Evolutionary conservation across 2,113 vertebrate genomes (phyloP), one percentile per base, ranked within the genome.

Genomic region (Aphyosemion australe): DNA sequence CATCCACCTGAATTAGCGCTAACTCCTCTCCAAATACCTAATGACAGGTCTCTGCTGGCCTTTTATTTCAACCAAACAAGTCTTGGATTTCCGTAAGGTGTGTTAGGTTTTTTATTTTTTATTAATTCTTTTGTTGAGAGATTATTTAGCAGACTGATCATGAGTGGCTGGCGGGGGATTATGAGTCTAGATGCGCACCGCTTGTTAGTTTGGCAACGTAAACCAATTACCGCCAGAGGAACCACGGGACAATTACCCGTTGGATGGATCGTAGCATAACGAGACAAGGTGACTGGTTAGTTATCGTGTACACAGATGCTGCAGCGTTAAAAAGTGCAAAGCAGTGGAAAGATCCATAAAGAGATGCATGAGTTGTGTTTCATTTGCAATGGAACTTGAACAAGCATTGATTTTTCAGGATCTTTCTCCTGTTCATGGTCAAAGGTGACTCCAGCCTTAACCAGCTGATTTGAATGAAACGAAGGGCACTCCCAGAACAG

Each of bases 221-320:
- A 87, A 83, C 74, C 79, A 61, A 80, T 83, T 87, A 84, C 43
- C 60, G 69, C 78, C 73, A 32, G 73, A 79, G 62, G 31, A 58
- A 72, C 66, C 82, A 53, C 78, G 46, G 61, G 68, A 78, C 71
- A 84, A 80, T 82, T 80, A 72, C 71, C 81, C 18, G 19, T 32
- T 34, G 78, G 65, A 60, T 55, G 66, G 78, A 61, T 60, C 75
- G 61, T 48, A 61, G 60, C 4, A 15, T 76, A 78, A 80, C 66
- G 78, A 69, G 77, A 80, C 74, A 69, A 70, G 66, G 70, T 49
- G 67, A 63, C 65, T 11, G 39, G 54, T 53, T 34, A 15, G 41
- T 66, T 68, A 55, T 37, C 60, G 47, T 31, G 56, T 16, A 31
- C 15, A 16, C n/a, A 58, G 51, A 49, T 20, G 1, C 21, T 42